phyloP scores from a whole-genome alignment of 2,113 vertebrate species.

The Ascaphus truei region DNA sequence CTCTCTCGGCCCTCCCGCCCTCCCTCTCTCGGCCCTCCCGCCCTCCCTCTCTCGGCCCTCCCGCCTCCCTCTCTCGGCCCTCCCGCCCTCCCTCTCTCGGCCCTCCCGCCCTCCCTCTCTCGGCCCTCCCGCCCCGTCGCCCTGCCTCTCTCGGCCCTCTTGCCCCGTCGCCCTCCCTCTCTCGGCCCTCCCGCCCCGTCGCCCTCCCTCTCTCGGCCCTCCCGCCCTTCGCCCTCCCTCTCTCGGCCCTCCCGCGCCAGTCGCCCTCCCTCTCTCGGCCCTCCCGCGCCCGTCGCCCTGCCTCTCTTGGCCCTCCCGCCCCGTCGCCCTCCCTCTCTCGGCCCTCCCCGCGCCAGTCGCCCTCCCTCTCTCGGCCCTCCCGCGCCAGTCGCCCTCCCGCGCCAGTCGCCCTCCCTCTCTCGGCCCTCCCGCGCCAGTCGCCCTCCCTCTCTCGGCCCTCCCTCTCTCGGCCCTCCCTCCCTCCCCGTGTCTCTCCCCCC shows the following conservation, averaged over 20 bases:
- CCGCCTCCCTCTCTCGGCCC: not conserved
- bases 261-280: not conserved
- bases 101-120: not conserved
- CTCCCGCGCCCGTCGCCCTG: not conserved
- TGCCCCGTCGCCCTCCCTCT: not conserved
- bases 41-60: not conserved
- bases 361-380: no score
- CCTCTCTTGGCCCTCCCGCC: not conserved
- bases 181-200: no score
- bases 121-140: not conserved
- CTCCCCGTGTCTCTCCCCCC: not conserved
- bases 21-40: no score
- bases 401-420: not conserved
- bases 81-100: not conserved
- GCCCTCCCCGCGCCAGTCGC: not conserved
- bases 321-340: not conserved
- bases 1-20: not conserved
- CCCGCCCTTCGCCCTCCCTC: not conserved
- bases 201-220: not conserved
- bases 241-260: not conserved
- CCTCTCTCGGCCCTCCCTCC: not conserved
- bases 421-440: not conserved
- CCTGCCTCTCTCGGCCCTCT: not conserved
- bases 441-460: not conserved
- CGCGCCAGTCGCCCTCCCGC: not conserved